Conservation (phyloP, 2,888 invertebrate species). For the Phengaris arion region DNA sequence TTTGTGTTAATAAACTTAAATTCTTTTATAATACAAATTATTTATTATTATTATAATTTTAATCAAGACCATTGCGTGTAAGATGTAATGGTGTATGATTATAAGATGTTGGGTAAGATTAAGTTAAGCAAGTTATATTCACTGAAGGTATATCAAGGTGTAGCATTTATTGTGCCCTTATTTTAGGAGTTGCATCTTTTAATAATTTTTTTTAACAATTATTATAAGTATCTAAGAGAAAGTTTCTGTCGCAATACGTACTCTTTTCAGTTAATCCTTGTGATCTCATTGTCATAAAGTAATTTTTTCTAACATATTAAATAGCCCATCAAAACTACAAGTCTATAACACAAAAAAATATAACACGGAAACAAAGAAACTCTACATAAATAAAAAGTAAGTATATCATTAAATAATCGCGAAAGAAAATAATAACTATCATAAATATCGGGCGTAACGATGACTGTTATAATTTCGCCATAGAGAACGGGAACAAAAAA, state of each 20-base stretch:
- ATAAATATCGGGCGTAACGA: conserved; percentile 39
- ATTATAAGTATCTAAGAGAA: too few relatives aligned
- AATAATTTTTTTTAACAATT: too few relatives aligned
- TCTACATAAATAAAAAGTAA: background rate
- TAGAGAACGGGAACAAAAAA: conserved; percentile 37
- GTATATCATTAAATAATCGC: background rate
- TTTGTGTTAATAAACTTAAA: too few relatives aligned
- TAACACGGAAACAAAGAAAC: background rate
- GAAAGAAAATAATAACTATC: background rate
- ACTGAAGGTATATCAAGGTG: background rate
- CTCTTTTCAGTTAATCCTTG: too few relatives aligned
- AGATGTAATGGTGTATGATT: background rate
- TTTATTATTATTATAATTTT: background rate
- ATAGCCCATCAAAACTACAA: too few relatives aligned
- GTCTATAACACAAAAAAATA: too few relatives aligned
- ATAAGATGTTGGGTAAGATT: background rate
- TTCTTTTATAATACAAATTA: too few relatives aligned
- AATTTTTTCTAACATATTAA: too few relatives aligned
- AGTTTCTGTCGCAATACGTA: too few relatives aligned
- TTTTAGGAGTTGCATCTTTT: too few relatives aligned
- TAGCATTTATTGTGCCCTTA: background rate
- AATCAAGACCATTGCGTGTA: background rate
- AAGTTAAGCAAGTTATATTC: background rate
- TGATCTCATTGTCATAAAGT: too few relatives aligned
- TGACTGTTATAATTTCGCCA: conserved; percentile 19